Base-by-base conservation (phyloP, 2,113 vertebrate genomes). In the Collichthys lucidus region DNA sequence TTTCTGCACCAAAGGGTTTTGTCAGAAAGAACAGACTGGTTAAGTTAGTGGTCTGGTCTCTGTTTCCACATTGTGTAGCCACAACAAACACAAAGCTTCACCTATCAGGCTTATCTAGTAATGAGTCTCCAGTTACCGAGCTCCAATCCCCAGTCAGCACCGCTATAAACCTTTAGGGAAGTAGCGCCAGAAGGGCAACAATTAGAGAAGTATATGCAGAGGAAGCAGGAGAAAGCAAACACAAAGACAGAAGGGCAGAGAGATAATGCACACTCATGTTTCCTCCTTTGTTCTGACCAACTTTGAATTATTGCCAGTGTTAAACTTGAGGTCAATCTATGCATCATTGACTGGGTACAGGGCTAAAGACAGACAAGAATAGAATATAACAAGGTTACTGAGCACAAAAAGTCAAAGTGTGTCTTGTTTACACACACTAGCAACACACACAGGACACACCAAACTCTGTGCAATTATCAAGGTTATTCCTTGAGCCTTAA, bases 41-140 rank as follows among this genome's bases (percentile, higher is more conserved):
- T 24, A 31, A 57, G 47, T 77, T 68, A 70, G 67, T 24, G 26
- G 65, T 69, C 60, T 69, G 78, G 64, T 47, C 20, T 68, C 40
- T 40, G 69, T 86, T 70, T 86, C 76, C 44, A 63, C 52, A 70
- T 29, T 49, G 65, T 92, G 85, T 85, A 82, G 83, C 78, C 88
- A 92, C 90, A 93, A 92, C 89, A 93, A 90, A 89, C 83, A 87
- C 6, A 65, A 24, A 79, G 69, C 55, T 81, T 80, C 73, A 83
- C 56, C 85, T 74, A 63, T 83, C 63, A 65, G 77, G 82, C 79
- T 90, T 71, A 79, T 87, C 89, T 84, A 22, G 84, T 86, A 93
- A 93, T 91, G 85, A 94, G 93, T 91, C 91, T 92, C 91, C 75
- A 9, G 93, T 89, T 90, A 89, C 90, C 72, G 26, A 55, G 77